These are phyloP conservation scores for Abrostola tripartita DNA, from an alignment of 2,888 invertebrate species.

Conservation along the genomic window DNA sequence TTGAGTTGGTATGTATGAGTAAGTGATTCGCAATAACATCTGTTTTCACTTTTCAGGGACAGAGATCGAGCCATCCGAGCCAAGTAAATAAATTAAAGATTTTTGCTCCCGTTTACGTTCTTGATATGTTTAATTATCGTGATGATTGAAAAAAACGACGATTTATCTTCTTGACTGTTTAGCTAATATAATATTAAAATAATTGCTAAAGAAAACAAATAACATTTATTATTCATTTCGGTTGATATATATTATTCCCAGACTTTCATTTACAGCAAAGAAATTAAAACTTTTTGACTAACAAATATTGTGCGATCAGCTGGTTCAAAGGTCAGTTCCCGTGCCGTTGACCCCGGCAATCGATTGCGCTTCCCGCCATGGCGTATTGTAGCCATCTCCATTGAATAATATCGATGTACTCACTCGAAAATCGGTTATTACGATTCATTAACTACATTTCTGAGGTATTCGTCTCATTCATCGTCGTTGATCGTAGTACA, in stretches of 20 bases:
- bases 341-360: constrained; percentile 84
- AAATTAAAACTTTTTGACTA: constrained; percentile 53
- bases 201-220: no score
- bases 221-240: background rate
- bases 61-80: constrained; percentile 24
- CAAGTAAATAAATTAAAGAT: constrained; percentile 25
- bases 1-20: constrained; percentile 32
- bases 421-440: constrained; percentile 41
- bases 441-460: constrained; percentile 43
- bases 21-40: constrained; percentile 48
- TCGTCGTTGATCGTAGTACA: constrained; percentile 10
- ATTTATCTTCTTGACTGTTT: no score
- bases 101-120: background rate
- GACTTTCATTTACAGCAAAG: constrained; percentile 14
- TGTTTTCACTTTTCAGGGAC: constrained; percentile 50
- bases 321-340: constrained; percentile 86
- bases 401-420: constrained; percentile 72
- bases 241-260: background rate
- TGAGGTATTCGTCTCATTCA: constrained; percentile 49
- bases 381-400: constrained; percentile 76
- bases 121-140: background rate
- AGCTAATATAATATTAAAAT: no score
- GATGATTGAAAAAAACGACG: background rate
- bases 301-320: constrained; percentile 77
- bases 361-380: constrained; percentile 84